Evolutionary conservation across 2,888 invertebrate species (phyloP), one percentile per base, ranked within the genome.

Genomic region (Sminthurides aquaticus): DNA sequence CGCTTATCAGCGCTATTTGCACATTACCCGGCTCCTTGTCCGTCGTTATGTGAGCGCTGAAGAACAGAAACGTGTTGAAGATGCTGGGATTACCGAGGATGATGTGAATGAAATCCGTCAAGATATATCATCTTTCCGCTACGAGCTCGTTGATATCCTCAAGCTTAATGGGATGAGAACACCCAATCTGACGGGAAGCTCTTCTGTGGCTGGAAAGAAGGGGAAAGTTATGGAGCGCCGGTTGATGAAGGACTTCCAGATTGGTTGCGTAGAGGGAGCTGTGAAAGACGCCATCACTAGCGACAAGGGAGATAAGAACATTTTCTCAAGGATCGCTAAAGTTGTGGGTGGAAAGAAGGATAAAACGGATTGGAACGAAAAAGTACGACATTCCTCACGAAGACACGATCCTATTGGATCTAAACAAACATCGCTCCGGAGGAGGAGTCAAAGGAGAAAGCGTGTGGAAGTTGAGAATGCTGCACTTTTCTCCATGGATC

Each of bases 31-130:
- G 70, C 84, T 93, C 60, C 80, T 97, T 67, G 88, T 97, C 26
- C 85, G 93, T 62, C 85, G 97, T 8, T 97, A 94, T 81, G 88
- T 97, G 20, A 92, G 90, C 0, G 87, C 89, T 0, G 91, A 91
- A 78, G 92, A 92, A 78, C 71, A 67, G 43, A 81, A 89, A 55
- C 91, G 90, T 71, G 84, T 91, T 59, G 94, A 96, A 77, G 91
- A 93, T 62, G 90, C 87, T 68, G 91, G 92, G 8, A 90, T 97
- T 26, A 94, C 92, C 0, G 97, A 97, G 78, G 98, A 98, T 79
- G 97, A 98, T 79, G 91, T 98, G 70, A 95, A 95, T 85, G 98
- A 98, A 82, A 92, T 97, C 76, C 85, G 97, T 75, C 96, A 97
- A 77, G 97, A 97, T 78, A 94, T 97, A 69, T 94, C 93, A n/a